phyloP scores from a whole-genome alignment of 2,888 invertebrate genomes.

The Eurois occulta region DNA sequence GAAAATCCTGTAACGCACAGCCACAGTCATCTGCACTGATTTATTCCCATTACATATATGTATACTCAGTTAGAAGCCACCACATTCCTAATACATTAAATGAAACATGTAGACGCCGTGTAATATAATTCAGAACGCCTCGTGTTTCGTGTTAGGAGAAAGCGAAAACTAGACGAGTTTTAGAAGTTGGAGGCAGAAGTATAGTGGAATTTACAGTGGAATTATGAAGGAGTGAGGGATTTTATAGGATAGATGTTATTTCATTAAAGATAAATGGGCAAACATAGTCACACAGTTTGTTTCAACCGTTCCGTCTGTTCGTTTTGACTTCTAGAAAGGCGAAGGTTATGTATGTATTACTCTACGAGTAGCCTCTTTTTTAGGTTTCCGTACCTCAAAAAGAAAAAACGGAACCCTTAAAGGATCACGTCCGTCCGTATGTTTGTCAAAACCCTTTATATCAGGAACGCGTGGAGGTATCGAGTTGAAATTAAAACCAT shows the following conservation, averaged over 20 bases:
- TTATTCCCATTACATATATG: constrained; percentile 10
- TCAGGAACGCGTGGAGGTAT: no score
- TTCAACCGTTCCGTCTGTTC: no score
- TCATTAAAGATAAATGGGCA: not conserved
- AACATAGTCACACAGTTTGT: no score
- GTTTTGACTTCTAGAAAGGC: no score
- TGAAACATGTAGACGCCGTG: constrained; percentile 22
- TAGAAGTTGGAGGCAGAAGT: constrained; percentile 4
- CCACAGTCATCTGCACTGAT: not conserved
- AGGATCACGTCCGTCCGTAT: no score
- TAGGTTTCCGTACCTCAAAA: no score
- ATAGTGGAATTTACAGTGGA: constrained; percentile 4
- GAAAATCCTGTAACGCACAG: not conserved
- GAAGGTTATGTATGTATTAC: no score
- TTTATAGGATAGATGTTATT: not conserved
- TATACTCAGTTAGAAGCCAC: not conserved
- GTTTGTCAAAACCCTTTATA: no score
- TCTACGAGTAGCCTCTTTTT: no score
- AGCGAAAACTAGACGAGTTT: constrained; percentile 15
- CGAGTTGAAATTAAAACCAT: no score
- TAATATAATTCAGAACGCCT: constrained; percentile 24
- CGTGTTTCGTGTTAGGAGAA: not conserved
- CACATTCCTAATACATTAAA: constrained; percentile 26
- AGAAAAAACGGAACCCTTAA: no score
- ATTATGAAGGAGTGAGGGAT: not conserved